Evolutionary conservation across 2,888 invertebrate genomes (phyloP).

Genomic region (Teleogryllus oceanicus): DNA sequence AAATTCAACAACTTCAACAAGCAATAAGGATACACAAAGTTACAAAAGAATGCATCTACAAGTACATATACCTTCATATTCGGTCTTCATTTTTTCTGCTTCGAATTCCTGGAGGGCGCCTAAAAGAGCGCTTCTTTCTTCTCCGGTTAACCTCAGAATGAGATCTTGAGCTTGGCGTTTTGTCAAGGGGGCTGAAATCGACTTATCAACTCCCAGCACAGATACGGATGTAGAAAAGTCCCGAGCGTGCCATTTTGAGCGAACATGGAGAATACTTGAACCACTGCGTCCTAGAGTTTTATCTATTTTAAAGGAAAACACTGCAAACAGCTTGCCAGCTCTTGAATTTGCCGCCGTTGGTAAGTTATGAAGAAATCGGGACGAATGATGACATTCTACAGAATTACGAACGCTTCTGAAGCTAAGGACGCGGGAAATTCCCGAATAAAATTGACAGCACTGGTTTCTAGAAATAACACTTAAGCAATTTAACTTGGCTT

Average conservation of each 20-base stretch:
- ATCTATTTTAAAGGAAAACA: background rate
- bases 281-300: background rate
- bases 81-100: conserved; percentile 69
- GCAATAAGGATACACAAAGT: no score
- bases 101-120: conserved; percentile 69
- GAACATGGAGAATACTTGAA: background rate
- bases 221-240: background rate
- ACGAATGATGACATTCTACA: background rate
- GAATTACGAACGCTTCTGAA: background rate
- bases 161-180: conserved; percentile 72
- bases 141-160: conserved; percentile 65
- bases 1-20: no score
- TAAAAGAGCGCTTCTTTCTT: conserved; percentile 66
- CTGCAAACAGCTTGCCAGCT: background rate
- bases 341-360: conserved; percentile 28
- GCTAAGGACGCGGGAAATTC: conserved; percentile 23
- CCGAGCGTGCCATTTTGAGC: background rate
- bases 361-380: conserved; percentile 23
- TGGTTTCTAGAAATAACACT: conserved; percentile 23
- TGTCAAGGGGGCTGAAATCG: conserved; percentile 50
- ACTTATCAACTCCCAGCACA: conserved; percentile 12
- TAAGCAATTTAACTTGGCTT: background rate
- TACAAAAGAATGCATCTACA: background rate
- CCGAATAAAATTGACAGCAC: conserved; percentile 7
- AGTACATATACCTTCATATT: conserved; percentile 65